Conservation (phyloP, 2,113 vertebrate genomes). For the Myanophis thanlyinensis region DNA sequence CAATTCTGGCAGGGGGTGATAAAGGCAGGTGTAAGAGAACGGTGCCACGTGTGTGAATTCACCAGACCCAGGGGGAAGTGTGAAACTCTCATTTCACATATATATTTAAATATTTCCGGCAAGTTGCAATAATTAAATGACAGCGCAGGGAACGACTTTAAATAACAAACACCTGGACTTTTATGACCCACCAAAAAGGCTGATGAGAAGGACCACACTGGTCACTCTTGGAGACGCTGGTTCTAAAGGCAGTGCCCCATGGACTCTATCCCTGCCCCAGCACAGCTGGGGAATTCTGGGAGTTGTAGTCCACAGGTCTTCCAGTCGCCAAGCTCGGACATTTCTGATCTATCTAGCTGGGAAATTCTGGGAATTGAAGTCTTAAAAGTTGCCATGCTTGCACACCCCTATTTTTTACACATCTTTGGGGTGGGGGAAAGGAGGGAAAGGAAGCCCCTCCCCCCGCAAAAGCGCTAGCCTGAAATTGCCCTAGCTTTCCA, state of each 20-base stretch:
- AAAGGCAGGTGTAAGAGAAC: not conserved
- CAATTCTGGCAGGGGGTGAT: too few relatives aligned
- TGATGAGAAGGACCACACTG: rapidly evolving
- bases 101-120: not conserved
- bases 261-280: not conserved
- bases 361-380: not conserved
- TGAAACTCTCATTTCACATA: not conserved
- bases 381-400: not conserved
- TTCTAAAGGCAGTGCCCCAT: not conserved
- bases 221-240: not conserved
- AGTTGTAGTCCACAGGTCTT: not conserved
- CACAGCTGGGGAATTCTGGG: not conserved
- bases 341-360: not conserved
- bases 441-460: not conserved
- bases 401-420: not conserved
- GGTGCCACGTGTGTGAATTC: not conserved
- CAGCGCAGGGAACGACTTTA: not conserved
- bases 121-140: not conserved
- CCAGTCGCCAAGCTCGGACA: not conserved
- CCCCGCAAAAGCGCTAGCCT: rapidly evolving
- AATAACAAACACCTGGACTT: not conserved
- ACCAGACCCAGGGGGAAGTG: not conserved
- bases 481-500: not conserved
- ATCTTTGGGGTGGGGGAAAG: not conserved
- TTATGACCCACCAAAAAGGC: not conserved